Base-by-base conservation (phyloP, 2,888 invertebrate genomes). In the Aspidiotus destructor region DNA sequence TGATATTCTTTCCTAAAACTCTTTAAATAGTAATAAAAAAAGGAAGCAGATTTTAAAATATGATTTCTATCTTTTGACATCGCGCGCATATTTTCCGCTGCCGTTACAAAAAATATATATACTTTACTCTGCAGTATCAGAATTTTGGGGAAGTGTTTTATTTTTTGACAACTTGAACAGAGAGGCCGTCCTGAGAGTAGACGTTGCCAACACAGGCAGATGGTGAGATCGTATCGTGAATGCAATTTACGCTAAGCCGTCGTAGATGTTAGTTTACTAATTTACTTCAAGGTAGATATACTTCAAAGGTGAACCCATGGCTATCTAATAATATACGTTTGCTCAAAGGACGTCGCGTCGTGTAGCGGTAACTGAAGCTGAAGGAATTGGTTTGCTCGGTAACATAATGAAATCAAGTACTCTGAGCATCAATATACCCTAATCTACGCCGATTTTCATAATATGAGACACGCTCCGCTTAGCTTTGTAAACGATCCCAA, bases 401-500 rank as follows among this genome's bases (percentile, higher is more conserved):
- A 88, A 91, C 76, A 82, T 91, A 73, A 80, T 91, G 76, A 91
- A 91, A 77, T 81, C 88, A 0, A 84, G 85, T 42, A 81, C 83
- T 71, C 75, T 89, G 60, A 85, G 87, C 62, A 83, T 83, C 8
- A 89, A 89, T 78, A n/a, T n/a, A n/a, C 78, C 82, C 2, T 78
- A 79, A 80, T 85, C 75, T 89, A 89, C 75, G 91, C 91, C 0
- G 86, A 89, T 77, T 74, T 89, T 52, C 91, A 92, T 78, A 91
- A 91, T 77, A 82, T 86, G 79, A 89, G 89, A 0, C 91, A 91
- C 75, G 83, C 88, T 6, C 81, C 87, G 75, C 83, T 90, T 71
- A 84, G 87, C 0, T 86, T 84, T 75, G 78, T 84, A 5, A 90
- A 91, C 75, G 92, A 92, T 76, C 89, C 90, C 0, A 88, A 89